Percentiles rank a stretch among this genome's conserved stretches.
Evolutionary conservation across 2,888 invertebrate species (phyloP).

Genomic region (Oxytorus armatus): DNA sequence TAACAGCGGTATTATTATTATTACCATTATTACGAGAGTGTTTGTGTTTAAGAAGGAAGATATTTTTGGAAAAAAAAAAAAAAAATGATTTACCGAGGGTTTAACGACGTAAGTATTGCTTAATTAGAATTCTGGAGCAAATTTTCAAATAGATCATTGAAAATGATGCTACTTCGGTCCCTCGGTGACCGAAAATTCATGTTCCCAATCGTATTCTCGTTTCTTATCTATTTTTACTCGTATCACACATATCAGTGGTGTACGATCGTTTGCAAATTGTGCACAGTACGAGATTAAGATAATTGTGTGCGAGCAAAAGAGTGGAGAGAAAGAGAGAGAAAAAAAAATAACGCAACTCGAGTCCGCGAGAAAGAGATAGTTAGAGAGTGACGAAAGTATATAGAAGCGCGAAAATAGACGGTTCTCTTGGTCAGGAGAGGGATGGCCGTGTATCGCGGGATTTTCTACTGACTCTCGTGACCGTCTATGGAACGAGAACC

Average conservation of each 20-base stretch:
- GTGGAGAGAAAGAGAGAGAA: slow-evolving; percentile 28
- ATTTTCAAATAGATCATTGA: slow-evolving; percentile 17
- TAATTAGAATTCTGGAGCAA: slow-evolving; percentile 11
- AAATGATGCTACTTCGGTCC: slow-evolving; percentile 8
- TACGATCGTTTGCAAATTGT: slow-evolving; percentile 24
- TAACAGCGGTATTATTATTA: too few relatives aligned
- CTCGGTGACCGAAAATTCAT: slow-evolving; percentile 16
- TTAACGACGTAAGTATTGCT: too few relatives aligned
- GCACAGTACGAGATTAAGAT: slow-evolving; percentile 39
- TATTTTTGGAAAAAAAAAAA: too few relatives aligned
- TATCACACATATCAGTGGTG: slow-evolving; percentile 29
- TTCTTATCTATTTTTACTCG: slow-evolving; percentile 31
- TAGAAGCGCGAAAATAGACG: slow-evolving; percentile 61
- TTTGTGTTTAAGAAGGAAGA: too few relatives aligned
- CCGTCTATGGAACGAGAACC: slow-evolving; percentile 61
- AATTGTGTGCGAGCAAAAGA: slow-evolving; percentile 46
- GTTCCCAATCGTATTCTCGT: slow-evolving; percentile 16
- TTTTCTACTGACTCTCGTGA: slow-evolving; percentile 62
- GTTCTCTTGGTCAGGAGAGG: slow-evolving; percentile 37
- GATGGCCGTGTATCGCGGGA: slow-evolving; percentile 46
- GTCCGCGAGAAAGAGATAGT: slow-evolving; percentile 16
- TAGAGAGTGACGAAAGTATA: too few relatives aligned
- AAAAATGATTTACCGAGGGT: too few relatives aligned
- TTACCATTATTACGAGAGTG: neutral
- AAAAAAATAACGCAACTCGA: too few relatives aligned